A percentile compares a stretch with the other conserved stretches of the same genome.
Evolutionary conservation across 2,113 vertebrate genomes (phyloP).

Genomic region (Irena cyanogastra): DNA sequence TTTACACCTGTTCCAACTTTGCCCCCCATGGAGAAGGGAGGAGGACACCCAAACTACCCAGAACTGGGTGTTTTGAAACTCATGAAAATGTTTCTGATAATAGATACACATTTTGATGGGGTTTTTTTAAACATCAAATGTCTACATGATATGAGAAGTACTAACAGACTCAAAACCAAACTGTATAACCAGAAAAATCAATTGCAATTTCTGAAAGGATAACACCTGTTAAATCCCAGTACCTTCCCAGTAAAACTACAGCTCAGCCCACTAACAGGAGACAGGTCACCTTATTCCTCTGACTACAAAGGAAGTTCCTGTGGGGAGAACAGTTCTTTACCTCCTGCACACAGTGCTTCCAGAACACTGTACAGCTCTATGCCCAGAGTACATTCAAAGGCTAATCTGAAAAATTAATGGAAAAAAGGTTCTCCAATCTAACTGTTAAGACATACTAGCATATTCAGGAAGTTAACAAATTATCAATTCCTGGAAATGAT

Average conservation of each 20-base stretch:
- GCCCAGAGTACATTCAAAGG: neutral
- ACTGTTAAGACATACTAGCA: neutral
- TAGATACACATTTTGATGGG: neutral
- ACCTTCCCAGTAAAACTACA: neutral
- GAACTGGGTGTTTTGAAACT: neutral
- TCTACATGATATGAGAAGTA: neutral
- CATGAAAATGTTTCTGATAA: neutral
- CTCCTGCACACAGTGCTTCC: neutral
- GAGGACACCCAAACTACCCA: neutral
- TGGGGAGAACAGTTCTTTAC: neutral
- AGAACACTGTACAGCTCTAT: neutral
- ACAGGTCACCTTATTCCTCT: neutral
- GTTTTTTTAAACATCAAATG: neutral
- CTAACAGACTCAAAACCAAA: neutral
- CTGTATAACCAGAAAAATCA: neutral
- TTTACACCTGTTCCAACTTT: neutral
- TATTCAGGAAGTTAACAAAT: neutral
- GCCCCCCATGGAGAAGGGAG: neutral
- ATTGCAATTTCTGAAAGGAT: neutral
- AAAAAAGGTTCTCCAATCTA: neutral
- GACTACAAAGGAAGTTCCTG: neutral
- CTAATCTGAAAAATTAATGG: neutral
- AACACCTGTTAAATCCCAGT: neutral
- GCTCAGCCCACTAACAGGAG: neutral
- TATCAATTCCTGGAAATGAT: rapidly evolving